Base-by-base conservation (phyloP, 2,888 invertebrate genomes). In the Tetragonula carbonaria region DNA sequence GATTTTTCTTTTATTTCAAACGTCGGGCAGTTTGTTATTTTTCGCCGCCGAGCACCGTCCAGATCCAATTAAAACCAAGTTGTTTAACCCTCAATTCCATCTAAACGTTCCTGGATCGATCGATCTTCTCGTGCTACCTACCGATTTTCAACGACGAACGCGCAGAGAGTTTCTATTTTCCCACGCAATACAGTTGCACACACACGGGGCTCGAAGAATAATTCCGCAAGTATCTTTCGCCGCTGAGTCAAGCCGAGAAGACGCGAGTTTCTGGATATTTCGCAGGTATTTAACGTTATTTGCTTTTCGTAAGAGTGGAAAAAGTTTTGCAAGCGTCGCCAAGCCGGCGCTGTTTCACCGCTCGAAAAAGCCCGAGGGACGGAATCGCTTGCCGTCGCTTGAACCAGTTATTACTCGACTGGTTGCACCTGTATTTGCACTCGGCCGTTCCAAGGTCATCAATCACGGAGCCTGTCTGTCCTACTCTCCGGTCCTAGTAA, bases 351-450 rank as follows among this genome's bases (percentile, higher is more conserved):
- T 28, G 28, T 75, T 77, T 72, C 66, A 73, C 23, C 85, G 57
- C 73, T 23, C 21, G 74, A 55, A 71, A 74, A 76, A 66, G 23
- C 55, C 33, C 45, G 11, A 45, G 16, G n/a, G 51, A 23, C 16
- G 8, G 57, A 28, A 53, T n/a, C 59, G 50, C 28, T 13, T 18
- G 18, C 18, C 21, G 18, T 45, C 23, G 33, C 65, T 57, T 57
- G 38, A 82, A 66, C 86, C 84, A 74, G 82, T 86, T 75, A 84
- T 87, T 87, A 87, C 85, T 85, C 66, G 59, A n/a, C 75, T 45
- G 45, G 81, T 67, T 78, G 88, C 92, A 91, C 90, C 91, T 90
- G 92, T 91, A 87, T 92, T 92, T 91, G 86, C 90, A 75, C 82
- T 59, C 55, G 85, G 90, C 90, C 88, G 86, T 91, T 89, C 90